Base-by-base conservation (phyloP, 2,888 invertebrate genomes). In the Anorthoa munda region DNA sequence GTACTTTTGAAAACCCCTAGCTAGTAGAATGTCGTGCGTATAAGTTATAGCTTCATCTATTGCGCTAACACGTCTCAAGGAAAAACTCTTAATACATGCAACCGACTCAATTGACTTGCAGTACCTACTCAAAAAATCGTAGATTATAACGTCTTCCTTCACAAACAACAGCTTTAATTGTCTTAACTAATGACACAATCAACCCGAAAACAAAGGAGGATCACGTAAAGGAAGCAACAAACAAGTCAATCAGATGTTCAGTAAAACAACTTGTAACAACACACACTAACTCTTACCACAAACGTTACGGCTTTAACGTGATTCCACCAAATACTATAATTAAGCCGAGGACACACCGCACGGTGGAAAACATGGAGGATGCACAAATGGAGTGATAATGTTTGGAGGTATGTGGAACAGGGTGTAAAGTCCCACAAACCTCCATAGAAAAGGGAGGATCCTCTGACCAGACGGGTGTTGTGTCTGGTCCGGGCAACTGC, bases 271-370 rank as follows among this genome's bases (percentile, higher is more conserved):
- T 76, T 58, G 66, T 66, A 55, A 53, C 58, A 81, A 53, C 82
- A 64, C 23, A 18, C 53, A 66, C 51, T 66, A 70, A 79, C 79
- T 79, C 59, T 79, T 65, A 66, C 50, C 56, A 51, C 76, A 65
- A 82, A 77, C 65, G 55, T 65, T 66, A 23, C 48, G 56, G 60
- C 46, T 68, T 77, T 66, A 61, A 66, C 56, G 58, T 46, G 59
- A 66, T 82, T 69, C 58, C 63, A 21, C 60, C 45, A 61, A 82
- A 68, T 61, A 68, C 79, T 64, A 80, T 66, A 66, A 80, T 82
- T 72, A 78, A 68, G 68, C 66, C 55, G 60, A 68, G 45, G 66
- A 73, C 76, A 75, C 45, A 66, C 63, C 82, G 63, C 56, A 23
- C 50, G 15, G 26, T 46, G 15, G 4, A 18, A 9, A 60, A 48